phyloP scores from a whole-genome alignment of 37 sponge, comb jelly and placozoan genomes.

The Chondrilla cf. caribensis region DNA sequence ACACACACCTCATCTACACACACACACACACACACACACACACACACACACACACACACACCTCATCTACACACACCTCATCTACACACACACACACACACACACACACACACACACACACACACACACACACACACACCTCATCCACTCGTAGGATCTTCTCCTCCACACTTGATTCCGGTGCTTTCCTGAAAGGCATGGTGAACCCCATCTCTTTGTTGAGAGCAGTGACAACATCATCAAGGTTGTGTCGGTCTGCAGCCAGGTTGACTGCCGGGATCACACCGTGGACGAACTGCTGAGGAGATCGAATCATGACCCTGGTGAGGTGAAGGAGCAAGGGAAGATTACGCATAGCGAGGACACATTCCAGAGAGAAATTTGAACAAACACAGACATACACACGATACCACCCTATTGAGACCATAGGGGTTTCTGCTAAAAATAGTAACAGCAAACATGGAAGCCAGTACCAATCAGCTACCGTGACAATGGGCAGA shows the following conservation, averaged over 20 bases:
- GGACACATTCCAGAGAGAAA: not conserved
- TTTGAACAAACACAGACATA: too few relatives aligned
- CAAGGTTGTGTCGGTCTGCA: slow-evolving; percentile 42
- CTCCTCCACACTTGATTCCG: slow-evolving; percentile 37
- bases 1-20: too few relatives aligned
- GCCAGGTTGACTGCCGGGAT: slow-evolving; percentile 50
- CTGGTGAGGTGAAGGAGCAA: slow-evolving; percentile 30
- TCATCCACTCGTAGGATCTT: slow-evolving; percentile 88
- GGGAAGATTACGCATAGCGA: not conserved
- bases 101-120: slow-evolving; percentile 2
- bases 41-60: not conserved
- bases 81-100: slow-evolving; percentile 1
- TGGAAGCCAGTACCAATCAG: too few relatives aligned
- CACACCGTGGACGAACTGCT: slow-evolving; percentile 71
- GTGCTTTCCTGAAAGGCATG: slow-evolving; percentile 59
- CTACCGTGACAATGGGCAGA: too few relatives aligned
- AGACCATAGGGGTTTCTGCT: too few relatives aligned
- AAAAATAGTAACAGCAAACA: too few relatives aligned
- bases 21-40: not conserved
- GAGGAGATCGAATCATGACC: slow-evolving; percentile 66
- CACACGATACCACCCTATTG: too few relatives aligned
- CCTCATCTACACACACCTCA: too few relatives aligned
- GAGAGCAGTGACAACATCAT: slow-evolving; percentile 75
- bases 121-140: slow-evolving; percentile 24
- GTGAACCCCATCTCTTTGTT: slow-evolving; percentile 76